A percentile compares a stretch with the other conserved stretches of the same genome.
Conservation (phyloP, 2,113 vertebrate species). For the Numenius arquata region DNA sequence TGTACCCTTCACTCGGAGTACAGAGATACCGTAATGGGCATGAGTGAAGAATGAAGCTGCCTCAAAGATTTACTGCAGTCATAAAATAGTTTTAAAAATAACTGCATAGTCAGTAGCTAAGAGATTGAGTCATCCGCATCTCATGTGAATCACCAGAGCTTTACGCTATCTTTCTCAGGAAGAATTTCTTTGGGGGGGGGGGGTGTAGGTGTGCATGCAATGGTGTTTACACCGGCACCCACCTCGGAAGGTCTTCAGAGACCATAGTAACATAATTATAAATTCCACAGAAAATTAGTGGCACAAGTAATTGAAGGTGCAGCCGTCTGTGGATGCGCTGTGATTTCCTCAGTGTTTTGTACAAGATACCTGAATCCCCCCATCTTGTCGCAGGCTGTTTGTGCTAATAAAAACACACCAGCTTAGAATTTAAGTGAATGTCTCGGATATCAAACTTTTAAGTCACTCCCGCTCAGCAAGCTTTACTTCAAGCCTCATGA, state of each 20-base stretch:
- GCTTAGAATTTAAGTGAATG: neutral
- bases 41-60: conserved; percentile 8
- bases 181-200: conserved; percentile 26
- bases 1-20: neutral
- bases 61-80: conserved; percentile 63
- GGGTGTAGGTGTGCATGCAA: neutral
- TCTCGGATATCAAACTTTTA: neutral
- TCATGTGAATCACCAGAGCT: conserved; percentile 63
- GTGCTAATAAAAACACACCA: neutral
- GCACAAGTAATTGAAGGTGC: neutral
- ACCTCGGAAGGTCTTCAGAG: neutral
- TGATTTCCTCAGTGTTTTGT: neutral
- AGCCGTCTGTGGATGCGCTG: neutral
- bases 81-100: conserved; percentile 77
- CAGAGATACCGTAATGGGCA: neutral
- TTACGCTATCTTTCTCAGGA: conserved; percentile 58
- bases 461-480: neutral
- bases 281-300: neutral
- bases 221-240: neutral
- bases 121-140: conserved; percentile 74
- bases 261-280: neutral
- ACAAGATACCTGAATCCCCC: neutral
- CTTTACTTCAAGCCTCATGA: neutral
- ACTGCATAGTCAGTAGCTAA: conserved; percentile 70
- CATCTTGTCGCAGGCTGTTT: neutral